Conservation (phyloP, 2,797 vertebrate genomes). For the Sparidentex hasta region DNA sequence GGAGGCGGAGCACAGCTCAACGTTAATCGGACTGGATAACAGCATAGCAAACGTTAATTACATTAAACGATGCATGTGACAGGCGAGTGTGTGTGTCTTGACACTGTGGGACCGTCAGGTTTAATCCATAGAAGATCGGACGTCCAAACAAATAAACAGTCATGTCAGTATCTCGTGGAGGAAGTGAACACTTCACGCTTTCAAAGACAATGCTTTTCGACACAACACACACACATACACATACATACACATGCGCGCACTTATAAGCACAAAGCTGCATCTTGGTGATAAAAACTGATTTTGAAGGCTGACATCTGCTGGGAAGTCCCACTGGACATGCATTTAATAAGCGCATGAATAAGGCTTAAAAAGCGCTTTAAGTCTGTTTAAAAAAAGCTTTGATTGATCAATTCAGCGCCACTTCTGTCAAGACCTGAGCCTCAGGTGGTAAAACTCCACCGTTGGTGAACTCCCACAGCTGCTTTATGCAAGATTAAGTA, state of each 20-base stretch:
- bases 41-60: constrained; percentile 63
- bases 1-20: constrained; percentile 54
- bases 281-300: constrained; percentile 56
- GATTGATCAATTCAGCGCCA: constrained; percentile 23
- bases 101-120: constrained; percentile 27
- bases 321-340: constrained; percentile 57
- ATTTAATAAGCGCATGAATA: constrained; percentile 45
- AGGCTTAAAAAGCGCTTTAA: constrained; percentile 19
- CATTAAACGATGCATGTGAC: constrained; percentile 57
- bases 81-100: constrained; percentile 26
- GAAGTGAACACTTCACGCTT: constrained; percentile 53
- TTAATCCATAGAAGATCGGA: constrained; percentile 44
- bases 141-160: constrained; percentile 66
- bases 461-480: neutral
- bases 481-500: constrained; percentile 5
- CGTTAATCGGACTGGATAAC: constrained; percentile 70
- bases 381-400: neutral
- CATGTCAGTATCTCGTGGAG: constrained; percentile 15
- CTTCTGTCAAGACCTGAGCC: neutral
- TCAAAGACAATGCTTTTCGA: constrained; percentile 38
- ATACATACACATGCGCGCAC: constrained; percentile 23
- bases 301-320: constrained; percentile 69
- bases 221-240: constrained; percentile 18
- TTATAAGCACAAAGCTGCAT: constrained; percentile 1
- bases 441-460: neutral